Percentiles rank a stretch among this genome's conserved stretches.
phyloP scores from a whole-genome alignment of 1,140 invertebrate species.

The Drosophila grimshawi region DNA sequence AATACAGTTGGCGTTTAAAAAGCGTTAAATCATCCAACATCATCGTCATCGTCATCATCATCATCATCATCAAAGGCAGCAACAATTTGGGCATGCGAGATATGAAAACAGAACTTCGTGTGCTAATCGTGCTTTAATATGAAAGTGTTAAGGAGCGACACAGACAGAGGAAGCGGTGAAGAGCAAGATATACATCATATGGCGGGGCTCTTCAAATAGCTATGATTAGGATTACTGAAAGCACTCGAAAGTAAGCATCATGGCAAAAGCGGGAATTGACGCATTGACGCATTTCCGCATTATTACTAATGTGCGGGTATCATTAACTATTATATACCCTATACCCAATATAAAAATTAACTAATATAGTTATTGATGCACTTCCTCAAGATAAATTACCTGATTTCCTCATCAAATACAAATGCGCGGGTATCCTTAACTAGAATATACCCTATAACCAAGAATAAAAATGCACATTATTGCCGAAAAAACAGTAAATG shows the following conservation, averaged over 20 bases:
- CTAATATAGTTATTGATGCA: too few relatives aligned
- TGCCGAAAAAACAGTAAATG: too few relatives aligned
- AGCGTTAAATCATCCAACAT: not conserved
- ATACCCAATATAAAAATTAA: not conserved
- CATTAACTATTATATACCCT: not conserved
- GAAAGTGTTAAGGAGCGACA: not conserved
- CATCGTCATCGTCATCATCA: not conserved
- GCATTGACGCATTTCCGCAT: constrained; percentile 14
- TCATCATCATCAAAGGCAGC: not conserved
- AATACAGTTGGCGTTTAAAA: not conserved
- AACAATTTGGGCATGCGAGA: not conserved
- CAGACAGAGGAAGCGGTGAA: not conserved
- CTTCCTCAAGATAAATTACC: too few relatives aligned
- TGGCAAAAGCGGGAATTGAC: constrained; percentile 4
- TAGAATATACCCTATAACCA: too few relatives aligned
- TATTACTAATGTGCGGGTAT: not conserved
- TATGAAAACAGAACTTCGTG: not conserved
- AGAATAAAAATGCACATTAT: too few relatives aligned
- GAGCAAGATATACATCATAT: not conserved
- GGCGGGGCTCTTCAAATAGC: not conserved
- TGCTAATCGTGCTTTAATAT: not conserved
- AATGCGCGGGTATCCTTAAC: too few relatives aligned
- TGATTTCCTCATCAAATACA: too few relatives aligned
- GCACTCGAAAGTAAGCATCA: not conserved
- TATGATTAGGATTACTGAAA: constrained; percentile 5